phyloP scores from a whole-genome alignment of 2,113 vertebrate genomes.

The Bujurquina vittata region DNA sequence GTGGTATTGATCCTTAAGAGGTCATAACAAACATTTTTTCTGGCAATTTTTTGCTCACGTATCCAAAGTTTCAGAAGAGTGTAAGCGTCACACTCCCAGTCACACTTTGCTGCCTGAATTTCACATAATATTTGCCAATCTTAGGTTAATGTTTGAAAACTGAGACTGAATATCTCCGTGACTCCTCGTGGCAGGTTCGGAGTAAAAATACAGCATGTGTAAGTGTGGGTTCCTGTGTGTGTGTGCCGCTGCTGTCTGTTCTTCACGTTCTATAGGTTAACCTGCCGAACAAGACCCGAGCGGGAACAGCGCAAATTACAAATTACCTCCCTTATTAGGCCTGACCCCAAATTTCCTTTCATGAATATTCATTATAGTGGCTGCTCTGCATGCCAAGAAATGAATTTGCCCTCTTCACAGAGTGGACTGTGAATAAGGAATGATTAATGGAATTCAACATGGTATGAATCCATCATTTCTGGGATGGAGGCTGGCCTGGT shows the following conservation, averaged over 20 bases:
- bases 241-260: slow-evolving; percentile 40
- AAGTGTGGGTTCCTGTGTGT: slow-evolving; percentile 42
- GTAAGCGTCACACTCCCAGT: no score
- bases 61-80: slow-evolving; percentile 5
- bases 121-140: slow-evolving; percentile 16
- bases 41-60: slow-evolving; percentile 10
- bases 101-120: background rate
- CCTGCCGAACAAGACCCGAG: slow-evolving; percentile 78
- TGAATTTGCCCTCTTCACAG: slow-evolving; percentile 79
- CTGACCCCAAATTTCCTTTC: slow-evolving; percentile 86
- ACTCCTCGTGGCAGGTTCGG: slow-evolving; percentile 27
- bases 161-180: slow-evolving; percentile 33
- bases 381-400: slow-evolving; percentile 68
- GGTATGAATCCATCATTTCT: slow-evolving; percentile 85
- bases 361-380: slow-evolving; percentile 85
- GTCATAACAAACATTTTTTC: background rate
- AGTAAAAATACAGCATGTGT: slow-evolving; percentile 54
- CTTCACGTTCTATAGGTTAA: slow-evolving; percentile 76
- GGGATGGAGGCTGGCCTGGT: slow-evolving; percentile 74
- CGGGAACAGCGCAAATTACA: slow-evolving; percentile 84
- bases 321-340: slow-evolving; percentile 85
- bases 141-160: slow-evolving; percentile 40
- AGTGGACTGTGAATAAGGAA: slow-evolving; percentile 84
- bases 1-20: slow-evolving; percentile 4
- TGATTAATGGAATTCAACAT: slow-evolving; percentile 86